These are phyloP conservation scores for Osmoderma eremita DNA, from an alignment of 2,888 invertebrate genomes.

Conservation along the genomic window DNA sequence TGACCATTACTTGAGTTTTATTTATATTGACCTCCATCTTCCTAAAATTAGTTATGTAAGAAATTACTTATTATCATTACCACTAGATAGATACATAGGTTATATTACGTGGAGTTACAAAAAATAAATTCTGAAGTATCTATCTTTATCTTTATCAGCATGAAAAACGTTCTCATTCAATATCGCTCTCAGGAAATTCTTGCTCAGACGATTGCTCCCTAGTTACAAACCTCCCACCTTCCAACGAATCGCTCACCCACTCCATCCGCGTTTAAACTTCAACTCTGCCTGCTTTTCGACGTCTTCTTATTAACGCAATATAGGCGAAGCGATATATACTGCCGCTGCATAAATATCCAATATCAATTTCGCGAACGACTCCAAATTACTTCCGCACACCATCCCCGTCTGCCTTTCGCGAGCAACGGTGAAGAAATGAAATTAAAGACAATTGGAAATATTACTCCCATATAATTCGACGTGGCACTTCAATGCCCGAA, in stretches of 20 bases:
- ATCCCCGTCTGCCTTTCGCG: slow-evolving; percentile 15
- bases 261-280: slow-evolving; percentile 2
- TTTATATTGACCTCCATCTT: too few species aligned
- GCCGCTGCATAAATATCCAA: slow-evolving; percentile 33
- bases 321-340: slow-evolving; percentile 22
- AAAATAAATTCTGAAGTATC: neutral
- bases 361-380: slow-evolving; percentile 31
- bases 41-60: too few species aligned
- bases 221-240: neutral
- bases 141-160: neutral
- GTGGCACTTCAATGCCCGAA: neutral
- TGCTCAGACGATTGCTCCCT: neutral
- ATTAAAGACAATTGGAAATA: slow-evolving; percentile 37
- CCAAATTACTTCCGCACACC: slow-evolving; percentile 21
- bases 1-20: too few species aligned
- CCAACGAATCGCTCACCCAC: too few species aligned
- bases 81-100: too few species aligned
- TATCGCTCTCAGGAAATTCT: neutral
- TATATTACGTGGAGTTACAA: too few species aligned
- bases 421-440: slow-evolving; percentile 18
- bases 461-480: slow-evolving; percentile 31
- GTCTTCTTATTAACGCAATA: slow-evolving; percentile 30
- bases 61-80: too few species aligned
- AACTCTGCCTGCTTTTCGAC: neutral
- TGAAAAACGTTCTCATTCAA: neutral